Evolutionary conservation across 2,888 invertebrate genomes (phyloP), one percentile per base, ranked within the genome.

Genomic region (Nephrocerus scutellatus): DNA sequence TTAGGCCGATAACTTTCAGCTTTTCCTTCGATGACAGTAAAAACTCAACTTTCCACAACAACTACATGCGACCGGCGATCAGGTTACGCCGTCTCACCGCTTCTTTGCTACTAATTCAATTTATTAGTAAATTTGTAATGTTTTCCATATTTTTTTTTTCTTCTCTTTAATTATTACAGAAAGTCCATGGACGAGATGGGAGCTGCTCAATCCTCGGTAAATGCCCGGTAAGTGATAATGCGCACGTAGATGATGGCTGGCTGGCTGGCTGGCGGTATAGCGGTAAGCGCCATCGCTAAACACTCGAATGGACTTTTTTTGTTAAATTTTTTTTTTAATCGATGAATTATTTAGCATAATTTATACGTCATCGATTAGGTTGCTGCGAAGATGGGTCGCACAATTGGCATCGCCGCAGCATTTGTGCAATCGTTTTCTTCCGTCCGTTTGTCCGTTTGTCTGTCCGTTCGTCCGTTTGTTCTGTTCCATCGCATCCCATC

Each of bases 131-230:
- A 21, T 23, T 22, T 30, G 18, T 30, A 30, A 30, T 20, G 30
- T 23, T n/a, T 30, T n/a, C 25, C 8, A 19, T 22, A 12, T 13
- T n/a, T 18, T 29, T 22, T 43, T 46, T 45, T 30, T 28, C 31
- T 30, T 35, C 33, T 38, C 19, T 22, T 38, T 23, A 74, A 71
- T 82, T 80, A 63, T 80, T 85, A 80, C 76, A 88, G 87, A 73
- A 86, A 87, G 55, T 77, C 86, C 48, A 84, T 86, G 71, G 87
- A 87, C 70, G 86, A 86, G 63, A 84, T 85, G 59, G 82, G 82
- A 51, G 86, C 84, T 62, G 80, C 86, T 39, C 80, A 64, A 56
- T 64, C 85, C 48, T 86, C 87, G 53, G 86, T 86, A 60, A 87
- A 87, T 72, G 83, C 84, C 63, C 85, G 87, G 87, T 87, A 74